phyloP scores from a whole-genome alignment of 2,797 vertebrate genomes.

The Cuculus canorus region DNA sequence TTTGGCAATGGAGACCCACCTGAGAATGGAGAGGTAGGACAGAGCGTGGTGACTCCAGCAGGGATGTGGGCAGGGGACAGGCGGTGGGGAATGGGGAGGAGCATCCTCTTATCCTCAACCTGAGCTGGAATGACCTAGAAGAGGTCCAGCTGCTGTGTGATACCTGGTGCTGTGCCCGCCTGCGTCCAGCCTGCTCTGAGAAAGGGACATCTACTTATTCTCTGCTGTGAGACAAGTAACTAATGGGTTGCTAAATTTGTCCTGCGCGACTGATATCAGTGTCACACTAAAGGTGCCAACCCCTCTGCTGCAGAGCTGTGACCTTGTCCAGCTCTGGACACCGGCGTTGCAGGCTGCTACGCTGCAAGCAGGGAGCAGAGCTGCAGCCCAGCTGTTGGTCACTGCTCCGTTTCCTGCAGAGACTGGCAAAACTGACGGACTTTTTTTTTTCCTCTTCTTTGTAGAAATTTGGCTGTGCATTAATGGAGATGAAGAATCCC shows the following conservation, averaged over 20 bases:
- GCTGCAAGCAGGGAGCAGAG: not conserved
- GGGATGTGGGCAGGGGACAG: not conserved
- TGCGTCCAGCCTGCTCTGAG: not conserved
- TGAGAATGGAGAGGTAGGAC: constrained; percentile 92
- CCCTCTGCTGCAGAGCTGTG: not conserved
- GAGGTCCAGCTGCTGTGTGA: not conserved
- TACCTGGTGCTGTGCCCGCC: not conserved
- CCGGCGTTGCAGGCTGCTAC: not conserved
- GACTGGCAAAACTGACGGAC: not conserved
- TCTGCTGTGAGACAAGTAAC: not conserved
- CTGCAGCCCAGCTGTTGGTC: not conserved
- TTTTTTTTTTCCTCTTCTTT: not conserved
- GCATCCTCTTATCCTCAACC: rapidly evolving
- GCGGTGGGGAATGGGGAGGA: not conserved
- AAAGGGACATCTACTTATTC: not conserved
- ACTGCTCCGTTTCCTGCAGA: rapidly evolving
- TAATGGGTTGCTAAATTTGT: not conserved
- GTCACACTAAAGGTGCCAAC: not conserved
- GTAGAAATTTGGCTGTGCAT: constrained; percentile 93
- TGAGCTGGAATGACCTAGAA: not conserved
- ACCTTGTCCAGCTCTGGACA: not conserved
- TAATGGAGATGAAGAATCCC: constrained; percentile 98
- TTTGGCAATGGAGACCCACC: constrained; percentile 95
- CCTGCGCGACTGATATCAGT: not conserved
- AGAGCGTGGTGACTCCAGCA: rapidly evolving